These are phyloP conservation scores for Lophotis ruficrista DNA, from an alignment of 2,113 vertebrate species.

Conservation along the genomic window DNA sequence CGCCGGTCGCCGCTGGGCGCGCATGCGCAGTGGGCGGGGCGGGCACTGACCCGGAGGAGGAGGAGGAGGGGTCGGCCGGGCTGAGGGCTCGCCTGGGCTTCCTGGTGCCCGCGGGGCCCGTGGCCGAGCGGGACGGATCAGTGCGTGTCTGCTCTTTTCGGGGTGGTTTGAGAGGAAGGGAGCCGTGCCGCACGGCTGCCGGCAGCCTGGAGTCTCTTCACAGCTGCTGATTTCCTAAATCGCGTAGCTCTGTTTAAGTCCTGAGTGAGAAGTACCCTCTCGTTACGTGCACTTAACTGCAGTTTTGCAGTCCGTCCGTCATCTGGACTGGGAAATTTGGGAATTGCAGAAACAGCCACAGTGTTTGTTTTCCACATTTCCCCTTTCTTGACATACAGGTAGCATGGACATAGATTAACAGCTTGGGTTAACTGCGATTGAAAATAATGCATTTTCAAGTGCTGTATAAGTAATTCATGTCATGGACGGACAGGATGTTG, in stretches of 20 bases:
- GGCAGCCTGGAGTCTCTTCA: not conserved
- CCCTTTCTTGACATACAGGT: not conserved
- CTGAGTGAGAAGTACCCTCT: rapidly evolving
- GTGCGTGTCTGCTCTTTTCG: too few relatives aligned
- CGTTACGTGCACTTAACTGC: rapidly evolving
- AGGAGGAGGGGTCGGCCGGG: not conserved
- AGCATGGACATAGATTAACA: not conserved
- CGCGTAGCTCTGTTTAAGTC: not conserved
- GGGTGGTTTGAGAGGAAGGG: not conserved
- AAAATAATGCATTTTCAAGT: not conserved
- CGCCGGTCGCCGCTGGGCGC: not conserved
- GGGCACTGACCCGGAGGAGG: not conserved
- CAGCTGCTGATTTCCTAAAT: not conserved
- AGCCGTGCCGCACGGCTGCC: not conserved
- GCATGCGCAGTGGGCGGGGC: not conserved
- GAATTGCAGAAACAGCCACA: not conserved
- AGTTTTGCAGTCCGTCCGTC: not conserved
- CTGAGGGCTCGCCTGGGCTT: not conserved
- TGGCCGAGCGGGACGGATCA: not conserved
- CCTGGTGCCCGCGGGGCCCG: too few relatives aligned
- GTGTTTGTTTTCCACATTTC: not conserved
- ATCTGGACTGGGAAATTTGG: not conserved
- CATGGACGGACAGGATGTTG: not conserved
- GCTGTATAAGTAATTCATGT: not conserved
- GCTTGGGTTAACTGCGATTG: not conserved